Evolutionary conservation across 1,140 invertebrate species (phyloP).

Genomic region (Drosophila baimaii): DNA sequence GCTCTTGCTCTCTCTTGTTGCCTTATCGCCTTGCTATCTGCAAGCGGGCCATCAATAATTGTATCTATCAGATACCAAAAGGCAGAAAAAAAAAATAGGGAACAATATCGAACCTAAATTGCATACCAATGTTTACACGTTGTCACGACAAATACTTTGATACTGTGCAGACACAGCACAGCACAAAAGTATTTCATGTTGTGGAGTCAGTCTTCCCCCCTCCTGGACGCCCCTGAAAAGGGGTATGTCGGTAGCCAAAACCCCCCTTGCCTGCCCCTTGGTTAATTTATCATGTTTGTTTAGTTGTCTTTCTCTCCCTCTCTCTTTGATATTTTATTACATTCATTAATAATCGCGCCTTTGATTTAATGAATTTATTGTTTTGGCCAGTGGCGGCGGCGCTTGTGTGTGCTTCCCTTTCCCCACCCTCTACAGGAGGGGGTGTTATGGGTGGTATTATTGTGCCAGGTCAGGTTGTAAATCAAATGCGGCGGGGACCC

Average conservation of each 20-base stretch:
- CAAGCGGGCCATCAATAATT: slow-evolving; percentile 69
- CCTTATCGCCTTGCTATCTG: slow-evolving; percentile 58
- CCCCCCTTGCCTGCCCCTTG: too few species aligned
- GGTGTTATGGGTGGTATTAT: slow-evolving; percentile 42
- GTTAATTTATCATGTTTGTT: slow-evolving; percentile 79
- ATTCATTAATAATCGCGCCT: slow-evolving; percentile 76
- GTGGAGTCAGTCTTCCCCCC: slow-evolving; percentile 9
- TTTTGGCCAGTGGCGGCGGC: slow-evolving; percentile 40
- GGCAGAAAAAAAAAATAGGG: slow-evolving; percentile 3
- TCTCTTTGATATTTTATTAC: slow-evolving; percentile 75
- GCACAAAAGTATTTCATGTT: slow-evolving; percentile 48
- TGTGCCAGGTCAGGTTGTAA: slow-evolving; percentile 77
- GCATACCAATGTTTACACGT: slow-evolving; percentile 79
- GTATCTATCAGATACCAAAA: slow-evolving; percentile 72
- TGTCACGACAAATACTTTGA: slow-evolving; percentile 62
- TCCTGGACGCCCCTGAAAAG: not conserved
- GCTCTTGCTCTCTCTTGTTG: slow-evolving; percentile 1
- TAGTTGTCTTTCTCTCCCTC: slow-evolving; percentile 62
- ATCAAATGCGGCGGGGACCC: slow-evolving; percentile 42
- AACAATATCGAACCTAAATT: slow-evolving; percentile 68
- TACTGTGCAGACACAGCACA: slow-evolving; percentile 31
- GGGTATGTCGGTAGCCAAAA: slow-evolving; percentile 36
- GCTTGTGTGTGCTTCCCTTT: slow-evolving; percentile 11
- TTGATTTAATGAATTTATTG: slow-evolving; percentile 77
- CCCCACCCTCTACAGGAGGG: not conserved